A percentile compares a stretch with the other conserved stretches of the same genome.
These are phyloP conservation scores for Candidula unifasciata DNA, from an alignment of 2,888 invertebrate species.

Conservation along the genomic window DNA sequence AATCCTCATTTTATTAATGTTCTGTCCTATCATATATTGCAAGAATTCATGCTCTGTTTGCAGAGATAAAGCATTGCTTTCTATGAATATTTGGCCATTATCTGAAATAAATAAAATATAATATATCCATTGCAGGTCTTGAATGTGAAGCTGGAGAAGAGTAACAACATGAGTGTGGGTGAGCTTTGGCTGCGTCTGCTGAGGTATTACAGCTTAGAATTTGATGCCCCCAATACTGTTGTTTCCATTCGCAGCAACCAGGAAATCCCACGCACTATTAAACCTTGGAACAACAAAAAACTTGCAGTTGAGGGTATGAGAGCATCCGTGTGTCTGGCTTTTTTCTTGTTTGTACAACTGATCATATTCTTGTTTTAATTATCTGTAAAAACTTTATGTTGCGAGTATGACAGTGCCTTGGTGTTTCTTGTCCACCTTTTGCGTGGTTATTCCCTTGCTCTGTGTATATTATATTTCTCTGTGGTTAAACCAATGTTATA, in stretches of 20 bases:
- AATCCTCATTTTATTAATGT: too few relatives aligned
- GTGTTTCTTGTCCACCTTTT: too few relatives aligned
- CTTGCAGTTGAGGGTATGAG: conserved; percentile 81
- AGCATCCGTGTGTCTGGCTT: background rate
- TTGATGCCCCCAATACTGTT: conserved; percentile 79
- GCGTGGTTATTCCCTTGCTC: too few relatives aligned
- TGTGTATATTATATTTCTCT: too few relatives aligned
- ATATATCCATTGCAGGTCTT: conserved; percentile 6
- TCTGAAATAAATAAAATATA: background rate
- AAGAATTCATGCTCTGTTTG: too few relatives aligned
- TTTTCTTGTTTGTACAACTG: too few relatives aligned
- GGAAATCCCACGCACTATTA: conserved; percentile 80
- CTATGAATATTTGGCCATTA: background rate
- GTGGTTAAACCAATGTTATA: too few relatives aligned
- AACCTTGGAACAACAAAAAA: conserved; percentile 80
- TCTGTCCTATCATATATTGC: too few relatives aligned
- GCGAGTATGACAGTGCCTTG: too few relatives aligned
- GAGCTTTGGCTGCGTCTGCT: conserved; percentile 81
- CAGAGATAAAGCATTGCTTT: too few relatives aligned
- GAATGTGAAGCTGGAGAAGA: conserved; percentile 58
- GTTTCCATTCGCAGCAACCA: conserved; percentile 79
- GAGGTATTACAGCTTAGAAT: conserved; percentile 80
- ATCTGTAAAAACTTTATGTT: too few relatives aligned
- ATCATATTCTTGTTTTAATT: too few relatives aligned
- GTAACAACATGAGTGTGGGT: conserved; percentile 78